Evolutionary conservation across 1,140 invertebrate genomes (phyloP), one percentile per base, ranked within the genome.

Genomic region (Anthonomus grandis): DNA sequence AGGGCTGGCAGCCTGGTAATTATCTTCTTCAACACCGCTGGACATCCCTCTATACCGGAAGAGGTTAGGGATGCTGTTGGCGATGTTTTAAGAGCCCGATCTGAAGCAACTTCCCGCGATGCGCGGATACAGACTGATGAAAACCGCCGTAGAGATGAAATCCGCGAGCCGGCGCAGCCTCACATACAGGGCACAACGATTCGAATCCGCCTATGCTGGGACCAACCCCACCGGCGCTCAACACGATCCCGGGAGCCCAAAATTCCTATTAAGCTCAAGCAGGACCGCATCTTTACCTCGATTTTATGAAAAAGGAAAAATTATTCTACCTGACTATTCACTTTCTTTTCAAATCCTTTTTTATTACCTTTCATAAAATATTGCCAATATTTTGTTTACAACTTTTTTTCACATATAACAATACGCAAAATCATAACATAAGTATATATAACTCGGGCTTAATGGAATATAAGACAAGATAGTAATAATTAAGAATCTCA

Each of bases 51-150:
- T 37, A 34, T 25, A 57, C 55, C 57, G 57, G 57, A 59, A 59
- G 56, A 58, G 56, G 56, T 58, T 58, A 58, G 56, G 56, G 57
- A 59, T 59, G 46, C 57, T 46, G 51, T 18, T 46, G 21, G 57
- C 41, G 46, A 45, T 52, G 41, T 59, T 59, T 58, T 37, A 52
- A 13, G 27, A 50, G 24, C 49, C 49, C 9, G 18, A 46, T 34
- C 53, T 48, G 57, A 59, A 48, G 49, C 52, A 47, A 48, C 47
- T 47, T 48, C 57, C 44, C 49, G 57, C 57, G 49, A 38, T 15
- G 34, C 49, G 57, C 57, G 49, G 57, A 59, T 59, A 39, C 31
- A 9, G 37, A 59, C 57, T 59, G 57, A 46, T 21, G 50, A 19
- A n/a, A n/a, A 18, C 19, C 36, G 50, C 50, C 46, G 36, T 36